phyloP scores from a whole-genome alignment of 2,113 vertebrate genomes.

The Lasiurus borealis region DNA sequence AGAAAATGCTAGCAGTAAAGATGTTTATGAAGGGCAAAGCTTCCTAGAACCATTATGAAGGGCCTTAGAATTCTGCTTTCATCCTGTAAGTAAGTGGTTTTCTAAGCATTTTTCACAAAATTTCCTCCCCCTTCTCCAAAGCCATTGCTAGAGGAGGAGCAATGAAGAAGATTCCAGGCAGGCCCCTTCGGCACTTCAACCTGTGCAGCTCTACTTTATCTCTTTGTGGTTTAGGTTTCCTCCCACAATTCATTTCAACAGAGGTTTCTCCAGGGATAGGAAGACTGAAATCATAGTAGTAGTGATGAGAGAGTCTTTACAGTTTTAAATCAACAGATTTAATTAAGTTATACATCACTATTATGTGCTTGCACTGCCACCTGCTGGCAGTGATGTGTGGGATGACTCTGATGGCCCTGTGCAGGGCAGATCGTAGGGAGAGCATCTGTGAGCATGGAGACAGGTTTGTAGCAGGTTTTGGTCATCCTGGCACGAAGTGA shows the following conservation, averaged over 20 bases:
- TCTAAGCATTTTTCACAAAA: neutral
- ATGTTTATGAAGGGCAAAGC: neutral
- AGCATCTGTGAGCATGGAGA: neutral
- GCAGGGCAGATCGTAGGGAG: neutral
- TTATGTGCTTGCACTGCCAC: fast-evolving
- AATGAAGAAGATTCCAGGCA: neutral
- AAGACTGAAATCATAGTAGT: neutral
- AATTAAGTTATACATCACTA: neutral
- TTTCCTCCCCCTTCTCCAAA: neutral
- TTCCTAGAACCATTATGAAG: neutral
- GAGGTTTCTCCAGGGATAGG: neutral
- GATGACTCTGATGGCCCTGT: neutral
- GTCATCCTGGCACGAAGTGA: neutral
- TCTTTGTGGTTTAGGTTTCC: neutral
- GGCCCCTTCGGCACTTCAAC: neutral
- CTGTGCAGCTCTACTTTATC: neutral
- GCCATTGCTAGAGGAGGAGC: neutral
- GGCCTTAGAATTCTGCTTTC: neutral
- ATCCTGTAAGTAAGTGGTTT: neutral
- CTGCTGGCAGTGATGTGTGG: neutral
- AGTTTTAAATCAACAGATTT: neutral
- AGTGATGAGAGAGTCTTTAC: neutral
- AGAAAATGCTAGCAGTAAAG: neutral
- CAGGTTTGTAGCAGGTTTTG: neutral
- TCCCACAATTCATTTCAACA: neutral